Evolutionary conservation across 2,888 invertebrate genomes (phyloP).

Genomic region (Mythimna impura): DNA sequence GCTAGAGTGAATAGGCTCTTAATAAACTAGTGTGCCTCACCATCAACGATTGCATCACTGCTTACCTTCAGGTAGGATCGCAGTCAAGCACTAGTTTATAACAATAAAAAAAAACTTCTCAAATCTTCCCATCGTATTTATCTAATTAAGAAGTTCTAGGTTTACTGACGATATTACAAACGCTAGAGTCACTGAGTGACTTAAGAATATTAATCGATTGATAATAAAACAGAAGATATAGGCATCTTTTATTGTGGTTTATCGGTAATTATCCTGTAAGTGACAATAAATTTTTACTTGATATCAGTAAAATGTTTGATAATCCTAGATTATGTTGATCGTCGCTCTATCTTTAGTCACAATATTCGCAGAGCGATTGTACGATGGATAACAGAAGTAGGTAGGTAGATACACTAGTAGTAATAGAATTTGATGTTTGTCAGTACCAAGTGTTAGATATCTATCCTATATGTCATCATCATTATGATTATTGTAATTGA

Average conservation of each 20-base stretch:
- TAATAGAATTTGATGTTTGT: not conserved
- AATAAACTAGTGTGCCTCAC: too few species aligned
- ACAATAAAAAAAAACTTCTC: too few species aligned
- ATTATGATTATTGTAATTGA: not conserved
- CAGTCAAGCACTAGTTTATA: too few species aligned
- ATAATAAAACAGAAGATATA: too few species aligned
- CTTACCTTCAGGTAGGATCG: too few species aligned
- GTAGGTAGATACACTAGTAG: too few species aligned
- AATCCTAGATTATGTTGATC: not conserved
- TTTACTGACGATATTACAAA: not conserved
- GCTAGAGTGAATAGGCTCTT: too few species aligned
- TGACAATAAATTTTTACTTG: not conserved
- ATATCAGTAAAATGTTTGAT: not conserved
- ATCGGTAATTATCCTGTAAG: not conserved
- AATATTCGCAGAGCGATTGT: too few species aligned
- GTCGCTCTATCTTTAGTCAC: too few species aligned
- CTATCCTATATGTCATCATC: not conserved
- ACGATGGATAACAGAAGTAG: too few species aligned
- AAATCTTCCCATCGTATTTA: too few species aligned
- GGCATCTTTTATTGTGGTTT: not conserved
- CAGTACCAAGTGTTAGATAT: not conserved
- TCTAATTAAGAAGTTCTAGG: not conserved
- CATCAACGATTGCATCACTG: too few species aligned
- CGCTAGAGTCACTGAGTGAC: not conserved
- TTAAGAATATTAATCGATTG: not conserved